phyloP scores from a whole-genome alignment of 2,113 vertebrate species.

The Callopanchax toddi region DNA sequence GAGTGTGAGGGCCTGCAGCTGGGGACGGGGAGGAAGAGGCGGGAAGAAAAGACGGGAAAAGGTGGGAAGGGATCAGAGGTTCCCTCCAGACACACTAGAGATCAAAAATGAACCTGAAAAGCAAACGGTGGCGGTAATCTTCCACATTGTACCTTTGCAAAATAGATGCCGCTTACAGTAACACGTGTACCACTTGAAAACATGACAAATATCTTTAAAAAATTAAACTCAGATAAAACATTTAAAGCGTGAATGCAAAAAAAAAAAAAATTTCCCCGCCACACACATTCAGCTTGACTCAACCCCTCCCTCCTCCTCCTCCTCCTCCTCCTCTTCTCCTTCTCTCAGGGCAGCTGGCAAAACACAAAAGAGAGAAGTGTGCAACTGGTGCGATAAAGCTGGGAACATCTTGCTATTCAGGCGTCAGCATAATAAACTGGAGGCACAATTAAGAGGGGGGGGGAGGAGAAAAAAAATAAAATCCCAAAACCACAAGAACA shows the following conservation, averaged over 20 bases:
- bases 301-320: background rate
- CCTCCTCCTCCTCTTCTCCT: conserved; percentile 24
- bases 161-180: background rate
- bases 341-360: conserved; percentile 77
- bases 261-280: conserved; percentile 16
- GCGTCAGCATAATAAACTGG: conserved; percentile 75
- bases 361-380: conserved; percentile 82
- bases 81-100: conserved; percentile 26
- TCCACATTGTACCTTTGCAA: background rate
- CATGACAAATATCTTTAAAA: conserved; percentile 10
- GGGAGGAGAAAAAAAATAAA: conserved; percentile 20
- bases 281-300: conserved; percentile 35
- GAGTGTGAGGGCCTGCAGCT: conserved; percentile 54
- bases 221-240: conserved; percentile 28
- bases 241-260: conserved; percentile 25
- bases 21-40: conserved; percentile 45
- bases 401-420: conserved; percentile 77
- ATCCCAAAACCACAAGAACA: conserved; percentile 44
- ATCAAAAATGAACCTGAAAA: conserved; percentile 33
- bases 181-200: background rate
- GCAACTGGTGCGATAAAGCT: conserved; percentile 81
- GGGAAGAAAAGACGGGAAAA: conserved; percentile 15
- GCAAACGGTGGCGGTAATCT: conserved; percentile 16
- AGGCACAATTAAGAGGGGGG: conserved; percentile 57
- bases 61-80: conserved; percentile 38